Evolutionary conservation across 2,797 vertebrate species (phyloP).

Genomic region (Antennarius maculatus): DNA sequence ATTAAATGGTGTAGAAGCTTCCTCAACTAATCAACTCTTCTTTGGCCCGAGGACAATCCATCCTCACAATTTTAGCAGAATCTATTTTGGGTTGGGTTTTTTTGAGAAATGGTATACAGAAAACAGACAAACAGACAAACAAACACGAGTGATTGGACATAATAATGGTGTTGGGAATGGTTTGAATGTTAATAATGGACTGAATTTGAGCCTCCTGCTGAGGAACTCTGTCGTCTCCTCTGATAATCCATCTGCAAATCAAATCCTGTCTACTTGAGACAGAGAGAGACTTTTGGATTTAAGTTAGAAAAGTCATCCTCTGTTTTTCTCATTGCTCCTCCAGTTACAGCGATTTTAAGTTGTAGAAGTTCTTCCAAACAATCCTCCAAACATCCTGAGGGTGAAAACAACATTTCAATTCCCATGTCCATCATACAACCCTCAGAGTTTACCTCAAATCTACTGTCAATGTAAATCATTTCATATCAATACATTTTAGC

Average conservation of each 20-base stretch:
- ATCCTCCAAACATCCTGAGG: conserved; percentile 6
- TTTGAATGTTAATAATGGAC: conserved; percentile 20
- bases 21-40: too few relatives aligned
- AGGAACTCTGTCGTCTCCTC: conserved; percentile 9
- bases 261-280: conserved; percentile 20
- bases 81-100: too few relatives aligned
- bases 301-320: conserved; percentile 27
- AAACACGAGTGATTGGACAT: not conserved
- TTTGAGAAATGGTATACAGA: not conserved
- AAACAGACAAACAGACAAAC: not conserved
- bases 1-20: too few relatives aligned
- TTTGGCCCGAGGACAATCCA: too few relatives aligned
- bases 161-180: not conserved
- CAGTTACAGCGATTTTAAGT: conserved; percentile 5
- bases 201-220: conserved; percentile 2
- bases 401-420: conserved; percentile 6
- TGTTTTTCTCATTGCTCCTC: conserved; percentile 23
- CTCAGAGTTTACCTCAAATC: not conserved
- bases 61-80: too few relatives aligned
- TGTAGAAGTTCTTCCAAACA: conserved; percentile 4
- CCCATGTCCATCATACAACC: conserved; percentile 9
- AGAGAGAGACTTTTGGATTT: conserved; percentile 26
- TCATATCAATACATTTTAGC: conserved; percentile 17
- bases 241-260: conserved; percentile 40
- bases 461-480: conserved; percentile 18